Base-by-base conservation (phyloP, 2,888 invertebrate species). In the Drosophila multiciliata region DNA sequence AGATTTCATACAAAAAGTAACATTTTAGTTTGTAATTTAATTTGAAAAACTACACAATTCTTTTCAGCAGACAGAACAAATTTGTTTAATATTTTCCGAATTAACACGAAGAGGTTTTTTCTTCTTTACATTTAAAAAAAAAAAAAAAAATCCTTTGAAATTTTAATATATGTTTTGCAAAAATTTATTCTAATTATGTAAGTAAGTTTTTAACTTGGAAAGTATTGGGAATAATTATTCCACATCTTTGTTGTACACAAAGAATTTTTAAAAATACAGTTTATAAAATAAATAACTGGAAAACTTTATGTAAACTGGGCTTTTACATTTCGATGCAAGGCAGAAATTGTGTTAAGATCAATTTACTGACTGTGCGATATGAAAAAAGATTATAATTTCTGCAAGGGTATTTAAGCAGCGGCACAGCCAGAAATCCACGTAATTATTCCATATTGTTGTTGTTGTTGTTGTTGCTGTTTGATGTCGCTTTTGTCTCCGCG, bases 401-500 rank as follows among this genome's bases (percentile, higher is more conserved):
- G 15, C 9, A 35, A 67, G 55, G 35, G 67, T 58, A 68, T 67
- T 35, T 38, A 17, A 23, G 29, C 20, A 42, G 15, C 55, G 35
- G 29, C 40, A 26, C 23, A 33, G 17, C 9, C 8, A 15, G 7
- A 29, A 35, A 29, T 5, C 11, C 4, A 66, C 40, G 40, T 23
- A 40, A 48, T 50, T 40, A 55, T 57, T 50, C 29, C 29, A 42
- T 48, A 36, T 52, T 66, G 53, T 38, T 69, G 67, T 65, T 71
- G 57, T 42, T 42, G 58, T n/a, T 58, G 50, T 23, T 60, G 67
- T 48, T 48, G 52, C 60, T 64, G 61, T 65, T 35, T 49, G 58
- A 63, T 68, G 79, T 64, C 45, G 66, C 53, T 52, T 53, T 40
- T 79, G 66, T 79, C 54, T 62, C 52, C 62, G 58, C 50, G 50